phyloP scores from a whole-genome alignment of 35 echinoderm and acorn worm genomes.

The Lytechinus variegatus region DNA sequence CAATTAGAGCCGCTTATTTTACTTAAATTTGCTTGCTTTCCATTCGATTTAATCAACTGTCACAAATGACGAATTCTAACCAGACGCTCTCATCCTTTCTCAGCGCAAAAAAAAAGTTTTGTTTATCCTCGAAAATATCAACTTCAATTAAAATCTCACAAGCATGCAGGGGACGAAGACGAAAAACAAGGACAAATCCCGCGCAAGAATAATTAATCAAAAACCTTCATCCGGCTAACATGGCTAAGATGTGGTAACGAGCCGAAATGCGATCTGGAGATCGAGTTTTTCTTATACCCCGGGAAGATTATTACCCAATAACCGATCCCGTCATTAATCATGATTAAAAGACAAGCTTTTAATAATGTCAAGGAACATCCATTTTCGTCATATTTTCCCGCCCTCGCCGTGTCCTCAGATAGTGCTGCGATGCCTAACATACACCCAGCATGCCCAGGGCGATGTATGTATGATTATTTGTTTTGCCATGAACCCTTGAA shows the following conservation, averaged over 20 bases:
- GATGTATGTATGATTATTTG: neutral
- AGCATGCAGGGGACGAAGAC: neutral
- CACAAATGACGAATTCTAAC: neutral
- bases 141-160: neutral
- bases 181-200: neutral
- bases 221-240: neutral
- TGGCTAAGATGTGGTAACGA: neutral
- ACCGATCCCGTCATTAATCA: neutral
- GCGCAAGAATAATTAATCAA: neutral
- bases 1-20: conserved; percentile 11
- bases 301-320: neutral
- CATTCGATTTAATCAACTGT: neutral
- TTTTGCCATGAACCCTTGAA: neutral
- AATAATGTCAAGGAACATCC: neutral
- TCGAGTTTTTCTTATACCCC: neutral
- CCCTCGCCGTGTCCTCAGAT: neutral
- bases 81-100: neutral
- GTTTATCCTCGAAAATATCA: neutral
- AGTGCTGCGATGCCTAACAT: neutral
- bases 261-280: conserved; percentile 9
- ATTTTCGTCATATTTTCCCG: neutral
- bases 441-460: neutral
- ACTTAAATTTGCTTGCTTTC: neutral
- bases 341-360: neutral
- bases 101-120: neutral